Conservation (phyloP, 1,140 invertebrate genomes). For the Bactericera cockerelli region DNA sequence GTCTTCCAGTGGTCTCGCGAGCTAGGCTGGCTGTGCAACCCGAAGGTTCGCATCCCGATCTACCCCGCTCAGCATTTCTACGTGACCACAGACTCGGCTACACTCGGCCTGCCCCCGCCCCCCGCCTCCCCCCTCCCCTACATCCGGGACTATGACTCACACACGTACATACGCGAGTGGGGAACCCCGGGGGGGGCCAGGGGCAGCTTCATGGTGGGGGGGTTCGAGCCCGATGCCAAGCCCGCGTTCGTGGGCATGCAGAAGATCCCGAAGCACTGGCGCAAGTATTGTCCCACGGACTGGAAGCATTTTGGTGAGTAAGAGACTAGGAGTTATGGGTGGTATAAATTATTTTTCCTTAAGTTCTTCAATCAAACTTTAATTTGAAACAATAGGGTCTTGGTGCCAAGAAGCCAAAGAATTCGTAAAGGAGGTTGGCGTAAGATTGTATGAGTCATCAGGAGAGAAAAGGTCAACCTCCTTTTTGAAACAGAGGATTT, state of each 20-base stretch:
- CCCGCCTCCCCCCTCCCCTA: conserved; percentile 30
- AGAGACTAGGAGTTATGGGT: too few species aligned
- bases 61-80: conserved; percentile 57
- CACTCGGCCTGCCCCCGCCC: conserved; percentile 22
- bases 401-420: too few species aligned
- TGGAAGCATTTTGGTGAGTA: conserved; percentile 46
- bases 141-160: conserved; percentile 52
- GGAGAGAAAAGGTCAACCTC: too few species aligned
- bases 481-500: too few species aligned
- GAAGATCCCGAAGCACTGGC: conserved; percentile 43
- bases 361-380: too few species aligned
- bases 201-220: conserved; percentile 44
- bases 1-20: conserved; percentile 44
- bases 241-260: conserved; percentile 41
- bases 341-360: too few species aligned
- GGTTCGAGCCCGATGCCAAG: conserved; percentile 47
- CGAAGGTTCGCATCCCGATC: conserved; percentile 47
- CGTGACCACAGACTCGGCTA: conserved; percentile 38
- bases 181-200: conserved; percentile 22
- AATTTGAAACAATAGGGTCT: too few species aligned
- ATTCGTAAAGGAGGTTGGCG: too few species aligned
- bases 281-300: conserved; percentile 33
- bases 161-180: conserved; percentile 41
- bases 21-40: conserved; percentile 42
- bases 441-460: too few species aligned